Evolutionary conservation across 2,888 invertebrate genomes (phyloP), one percentile per base, ranked within the genome.

Genomic region (Atrina japonica): DNA sequence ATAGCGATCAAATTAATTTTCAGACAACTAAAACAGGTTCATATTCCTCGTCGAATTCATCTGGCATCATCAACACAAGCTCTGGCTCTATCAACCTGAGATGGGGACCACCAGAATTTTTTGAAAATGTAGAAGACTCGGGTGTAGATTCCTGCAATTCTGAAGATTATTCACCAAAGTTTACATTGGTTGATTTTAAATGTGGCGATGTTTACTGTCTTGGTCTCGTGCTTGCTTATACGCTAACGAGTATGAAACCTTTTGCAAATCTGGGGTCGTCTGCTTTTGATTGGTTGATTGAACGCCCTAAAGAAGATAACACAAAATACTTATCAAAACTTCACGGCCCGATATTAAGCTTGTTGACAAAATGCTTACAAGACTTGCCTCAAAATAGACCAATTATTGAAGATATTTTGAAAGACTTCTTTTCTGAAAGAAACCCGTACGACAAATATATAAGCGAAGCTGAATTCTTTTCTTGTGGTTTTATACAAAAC

Each of bases 81-180:
- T n/a, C 27, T 2, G 14, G 47, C 11, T 25, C 27, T 40, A 56
- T 63, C 1, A 53, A 69, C 43, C 45, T 64, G 23, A 41, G 69
- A 50, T 69, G 69, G 69, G 69, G 69, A 21, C 56, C 69, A n/a
- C 69, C 63, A 2, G 69, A 69, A 58, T 41, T 69, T 27, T 49
- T 69, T 18, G 18, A 18, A 7, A 53, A 30, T 16, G 27, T 25
- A 23, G 11, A 50, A 3, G 11, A 21, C 6, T 53, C 43, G n/a
- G 47, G 55, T 52, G 47, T 43, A n/a, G 16, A n/a, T 23, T 30
- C 55, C 6, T 40, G 52, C 43, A 41, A 43, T 64, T 52, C 18
- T 3, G 16, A 21, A 25, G 21, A 21, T 6, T 21, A 16, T 21
- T 21, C 16, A 14, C 25, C n/a, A 29, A 2, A 43, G 14, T 29